Evolutionary conservation across 2,113 vertebrate genomes (phyloP).

Genomic region (Coracopsis vasa): DNA sequence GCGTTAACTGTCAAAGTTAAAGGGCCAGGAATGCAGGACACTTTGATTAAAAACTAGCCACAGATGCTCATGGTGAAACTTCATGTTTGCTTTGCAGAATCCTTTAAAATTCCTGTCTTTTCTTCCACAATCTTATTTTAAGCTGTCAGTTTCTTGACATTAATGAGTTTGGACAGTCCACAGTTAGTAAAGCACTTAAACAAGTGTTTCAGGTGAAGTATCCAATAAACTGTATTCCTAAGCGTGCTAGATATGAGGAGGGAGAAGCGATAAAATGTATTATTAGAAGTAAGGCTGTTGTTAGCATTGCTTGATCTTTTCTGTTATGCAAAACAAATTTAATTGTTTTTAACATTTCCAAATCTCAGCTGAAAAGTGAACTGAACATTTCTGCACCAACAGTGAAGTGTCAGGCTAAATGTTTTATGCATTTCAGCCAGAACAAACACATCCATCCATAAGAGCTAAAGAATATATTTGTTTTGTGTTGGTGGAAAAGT

Average conservation of each 20-base stretch:
- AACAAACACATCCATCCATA: background rate
- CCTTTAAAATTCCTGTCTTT: background rate
- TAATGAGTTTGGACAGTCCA: background rate
- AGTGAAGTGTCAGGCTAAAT: background rate
- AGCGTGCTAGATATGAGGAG: background rate
- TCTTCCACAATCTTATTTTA: background rate
- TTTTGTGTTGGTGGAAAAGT: background rate
- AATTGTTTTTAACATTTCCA: background rate
- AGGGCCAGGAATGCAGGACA: background rate
- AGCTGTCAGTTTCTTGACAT: background rate
- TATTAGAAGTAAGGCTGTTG: background rate
- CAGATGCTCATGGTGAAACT: background rate
- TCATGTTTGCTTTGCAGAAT: background rate
- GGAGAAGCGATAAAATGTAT: background rate
- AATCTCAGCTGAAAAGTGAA: background rate
- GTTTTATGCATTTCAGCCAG: background rate
- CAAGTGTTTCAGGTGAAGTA: background rate
- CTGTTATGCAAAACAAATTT: background rate
- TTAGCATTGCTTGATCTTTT: background rate
- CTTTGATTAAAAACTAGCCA: background rate
- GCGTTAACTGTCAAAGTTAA: background rate
- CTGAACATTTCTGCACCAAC: background rate
- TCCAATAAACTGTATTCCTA: background rate
- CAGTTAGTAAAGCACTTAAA: background rate
- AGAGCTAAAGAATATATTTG: background rate